Base-by-base conservation (phyloP, 2,113 vertebrate genomes). In the Halcyon senegalensis region DNA sequence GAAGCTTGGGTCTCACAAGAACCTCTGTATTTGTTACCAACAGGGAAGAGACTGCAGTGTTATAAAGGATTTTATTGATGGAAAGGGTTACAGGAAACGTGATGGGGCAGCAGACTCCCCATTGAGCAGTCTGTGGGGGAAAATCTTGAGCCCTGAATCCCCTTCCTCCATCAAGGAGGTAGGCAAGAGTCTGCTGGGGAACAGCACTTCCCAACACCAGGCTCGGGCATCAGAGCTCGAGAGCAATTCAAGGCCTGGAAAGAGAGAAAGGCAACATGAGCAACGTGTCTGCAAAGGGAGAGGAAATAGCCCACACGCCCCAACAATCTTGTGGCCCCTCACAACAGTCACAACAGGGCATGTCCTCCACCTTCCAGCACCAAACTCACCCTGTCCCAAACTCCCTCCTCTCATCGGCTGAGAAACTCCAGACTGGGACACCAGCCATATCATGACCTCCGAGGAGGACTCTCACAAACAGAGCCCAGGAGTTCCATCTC, bases 201-300 rank as follows among this genome's bases (percentile, higher is more conserved):
- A 66, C 14, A 60, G 59, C 78, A 41, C 18, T 24, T 35, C 51
- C 67, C 58, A 28, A 1, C 11, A 44, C 48, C 53, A 64, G 43
- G 30, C 46, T 75, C n/a, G 70, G 43, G 33, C 87, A 96, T 95
- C 91, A 84, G n/a, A 84, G 56, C 41, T 87, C 81, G 58, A 82
- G 60, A 93, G 77, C 88, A 75, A 44, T 35, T 77, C 85, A 82
- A 37, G 41, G 96, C 85, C 98, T 98, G 93, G 53, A 96, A 97
- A 84, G 93, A 94, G 51, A 93, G 39, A 74, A 73, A 80, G 68
- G 35, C 24, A 68, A 79, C 12, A 18, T 58, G 28, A 91, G 23
- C 4, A 9, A 43, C 2, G 7, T 18, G 28, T 60, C 50, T 75
- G 28, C 46, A 35, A 13, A 51, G 55, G 19, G 5, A 31, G 16